These are phyloP conservation scores for Mycetomoellerius zeteki DNA, from an alignment of 1,140 invertebrate species.

Conservation along the genomic window DNA sequence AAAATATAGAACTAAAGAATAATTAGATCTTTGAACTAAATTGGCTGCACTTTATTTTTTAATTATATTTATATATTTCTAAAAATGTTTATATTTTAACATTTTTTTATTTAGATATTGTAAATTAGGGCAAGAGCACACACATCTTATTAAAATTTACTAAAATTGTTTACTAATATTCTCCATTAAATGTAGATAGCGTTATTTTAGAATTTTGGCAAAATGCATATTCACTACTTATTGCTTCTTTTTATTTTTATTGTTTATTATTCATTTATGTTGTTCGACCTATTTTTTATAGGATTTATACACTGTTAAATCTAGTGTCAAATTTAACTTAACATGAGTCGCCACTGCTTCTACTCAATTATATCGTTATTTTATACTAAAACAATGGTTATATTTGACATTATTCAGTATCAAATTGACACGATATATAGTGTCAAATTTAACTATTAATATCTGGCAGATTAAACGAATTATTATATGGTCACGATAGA, in stretches of 20 bases:
- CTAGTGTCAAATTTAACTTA: no score
- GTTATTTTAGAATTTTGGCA: background rate
- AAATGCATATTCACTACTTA: background rate
- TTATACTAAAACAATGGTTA: no score
- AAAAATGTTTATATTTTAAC: background rate
- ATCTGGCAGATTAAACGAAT: constrained; percentile 9
- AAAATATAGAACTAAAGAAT: no score
- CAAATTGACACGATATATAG: no score
- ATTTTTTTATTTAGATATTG: background rate
- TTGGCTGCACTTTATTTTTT: background rate
- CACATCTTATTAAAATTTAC: background rate
- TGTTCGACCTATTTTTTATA: background rate
- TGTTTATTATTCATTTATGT: background rate
- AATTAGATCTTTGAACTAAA: no score
- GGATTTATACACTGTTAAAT: no score
- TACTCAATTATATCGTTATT: no score
- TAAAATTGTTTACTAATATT: background rate
- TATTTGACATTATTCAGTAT: no score
- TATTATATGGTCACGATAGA: background rate
- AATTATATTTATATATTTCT: background rate
- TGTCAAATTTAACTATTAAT: no score
- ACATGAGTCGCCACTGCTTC: no score
- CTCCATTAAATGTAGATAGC: background rate
- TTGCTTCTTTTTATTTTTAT: background rate
- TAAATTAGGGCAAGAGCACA: background rate